phyloP scores from a whole-genome alignment of 2,113 vertebrate genomes.

The Callorhinus ursinus region DNA sequence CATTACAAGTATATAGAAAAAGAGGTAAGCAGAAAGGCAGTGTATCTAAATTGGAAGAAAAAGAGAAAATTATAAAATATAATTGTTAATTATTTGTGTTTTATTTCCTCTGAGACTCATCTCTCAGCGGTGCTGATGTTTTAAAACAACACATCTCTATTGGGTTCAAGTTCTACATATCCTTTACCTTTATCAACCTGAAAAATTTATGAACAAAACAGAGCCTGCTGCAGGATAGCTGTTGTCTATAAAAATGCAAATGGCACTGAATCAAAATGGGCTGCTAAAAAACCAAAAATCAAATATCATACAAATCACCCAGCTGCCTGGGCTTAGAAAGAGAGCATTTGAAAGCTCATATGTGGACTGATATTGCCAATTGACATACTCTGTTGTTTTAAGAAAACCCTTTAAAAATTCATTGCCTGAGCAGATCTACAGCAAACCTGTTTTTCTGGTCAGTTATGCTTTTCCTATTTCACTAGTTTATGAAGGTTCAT shows the following conservation, averaged over 20 bases:
- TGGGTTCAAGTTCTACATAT: conserved; percentile 4
- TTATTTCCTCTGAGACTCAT: neutral
- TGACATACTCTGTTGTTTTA: conserved; percentile 70
- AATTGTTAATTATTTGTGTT: neutral
- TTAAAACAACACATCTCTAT: conserved; percentile 27
- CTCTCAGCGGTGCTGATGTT: neutral
- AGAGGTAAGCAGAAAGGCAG: neutral
- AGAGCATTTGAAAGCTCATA: conserved; percentile 60
- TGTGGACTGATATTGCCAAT: conserved; percentile 54
- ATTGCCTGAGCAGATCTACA: conserved; percentile 61
- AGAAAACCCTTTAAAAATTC: conserved; percentile 80
- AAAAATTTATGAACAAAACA: conserved; percentile 69
- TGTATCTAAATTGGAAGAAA: neutral
- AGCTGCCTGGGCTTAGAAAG: conserved; percentile 62
- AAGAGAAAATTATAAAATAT: neutral
- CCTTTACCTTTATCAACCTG: conserved; percentile 18
- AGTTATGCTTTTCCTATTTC: conserved; percentile 67
- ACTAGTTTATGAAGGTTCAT: conserved; percentile 63
- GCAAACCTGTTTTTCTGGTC: conserved; percentile 36
- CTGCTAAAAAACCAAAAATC: conserved; percentile 68
- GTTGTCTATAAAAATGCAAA: conserved; percentile 75
- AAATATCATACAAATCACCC: conserved; percentile 76
- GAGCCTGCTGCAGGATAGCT: conserved; percentile 55
- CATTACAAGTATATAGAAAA: neutral
- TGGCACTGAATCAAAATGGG: conserved; percentile 65